A percentile compares a stretch with the other conserved stretches of the same genome.
These are phyloP conservation scores for Haliaeetus leucogaster DNA, from an alignment of 2,113 vertebrate species.

Conservation along the genomic window DNA sequence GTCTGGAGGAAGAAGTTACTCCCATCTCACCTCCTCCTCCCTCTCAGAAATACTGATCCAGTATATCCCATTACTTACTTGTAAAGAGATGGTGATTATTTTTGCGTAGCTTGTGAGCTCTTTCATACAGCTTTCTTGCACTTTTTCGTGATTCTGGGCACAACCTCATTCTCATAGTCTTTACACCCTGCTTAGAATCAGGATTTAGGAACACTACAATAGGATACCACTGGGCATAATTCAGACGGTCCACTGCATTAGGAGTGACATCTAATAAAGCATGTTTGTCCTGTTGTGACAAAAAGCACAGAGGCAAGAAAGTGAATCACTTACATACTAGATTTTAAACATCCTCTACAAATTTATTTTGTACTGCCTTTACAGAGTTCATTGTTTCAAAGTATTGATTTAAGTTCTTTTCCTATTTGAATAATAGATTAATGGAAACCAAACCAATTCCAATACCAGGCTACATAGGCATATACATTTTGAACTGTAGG, in stretches of 20 bases:
- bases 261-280: slow-evolving; percentile 97
- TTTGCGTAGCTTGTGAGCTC: slow-evolving; percentile 97
- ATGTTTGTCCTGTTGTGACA: slow-evolving; percentile 88
- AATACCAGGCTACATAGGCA: neutral
- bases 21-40: neutral
- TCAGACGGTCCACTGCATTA: slow-evolving; percentile 97
- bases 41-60: neutral
- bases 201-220: slow-evolving; percentile 98
- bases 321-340: neutral
- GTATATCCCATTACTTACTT: slow-evolving; percentile 76
- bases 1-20: neutral
- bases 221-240: slow-evolving; percentile 99
- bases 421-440: neutral
- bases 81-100: slow-evolving; percentile 99
- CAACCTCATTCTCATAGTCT: slow-evolving; percentile 94
- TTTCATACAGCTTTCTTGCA: slow-evolving; percentile 93
- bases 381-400: neutral
- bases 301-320: neutral
- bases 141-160: slow-evolving; percentile 97
- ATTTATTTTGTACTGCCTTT: neutral
- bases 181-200: slow-evolving; percentile 97
- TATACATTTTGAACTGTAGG: neutral
- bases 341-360: neutral
- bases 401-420: neutral
- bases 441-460: neutral